Percentiles rank a stretch among this genome's conserved stretches.
phyloP scores from a whole-genome alignment of 1,140 invertebrate species.

The Drosophila melanica region DNA sequence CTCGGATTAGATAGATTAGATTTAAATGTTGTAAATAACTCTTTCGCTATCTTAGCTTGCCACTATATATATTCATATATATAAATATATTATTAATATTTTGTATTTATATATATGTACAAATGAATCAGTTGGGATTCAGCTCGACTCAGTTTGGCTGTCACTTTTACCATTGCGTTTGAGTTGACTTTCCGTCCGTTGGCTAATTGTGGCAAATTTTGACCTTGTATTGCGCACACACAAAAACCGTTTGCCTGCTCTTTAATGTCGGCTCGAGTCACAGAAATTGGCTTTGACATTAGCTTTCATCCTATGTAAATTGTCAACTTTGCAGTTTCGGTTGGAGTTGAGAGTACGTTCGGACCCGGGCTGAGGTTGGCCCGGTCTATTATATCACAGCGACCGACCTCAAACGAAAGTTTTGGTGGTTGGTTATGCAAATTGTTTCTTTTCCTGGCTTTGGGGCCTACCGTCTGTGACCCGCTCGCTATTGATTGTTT shows the following conservation, averaged over 20 bases:
- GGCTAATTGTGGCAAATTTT: slow-evolving; percentile 44
- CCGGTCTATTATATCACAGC: neutral
- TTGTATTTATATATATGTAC: no score
- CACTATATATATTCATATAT: no score
- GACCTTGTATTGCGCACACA: slow-evolving; percentile 31
- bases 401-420: slow-evolving; percentile 1
- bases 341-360: slow-evolving; percentile 9
- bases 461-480: slow-evolving; percentile 15
- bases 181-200: slow-evolving; percentile 15
- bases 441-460: slow-evolving; percentile 26
- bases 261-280: slow-evolving; percentile 11
- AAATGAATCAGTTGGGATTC: no score
- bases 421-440: slow-evolving; percentile 45
- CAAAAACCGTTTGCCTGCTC: slow-evolving; percentile 16
- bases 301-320: slow-evolving; percentile 19
- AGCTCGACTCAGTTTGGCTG: no score
- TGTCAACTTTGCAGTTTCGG: slow-evolving; percentile 4
- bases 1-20: no score
- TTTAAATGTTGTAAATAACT: no score
- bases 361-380: slow-evolving; percentile 2
- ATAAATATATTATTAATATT: no score
- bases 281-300: neutral
- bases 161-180: slow-evolving; percentile 32
- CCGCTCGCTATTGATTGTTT: slow-evolving; percentile 20
- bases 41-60: no score